These are phyloP conservation scores for Oncorhynchus kisutch DNA, from an alignment of 2,113 vertebrate genomes.

Conservation along the genomic window DNA sequence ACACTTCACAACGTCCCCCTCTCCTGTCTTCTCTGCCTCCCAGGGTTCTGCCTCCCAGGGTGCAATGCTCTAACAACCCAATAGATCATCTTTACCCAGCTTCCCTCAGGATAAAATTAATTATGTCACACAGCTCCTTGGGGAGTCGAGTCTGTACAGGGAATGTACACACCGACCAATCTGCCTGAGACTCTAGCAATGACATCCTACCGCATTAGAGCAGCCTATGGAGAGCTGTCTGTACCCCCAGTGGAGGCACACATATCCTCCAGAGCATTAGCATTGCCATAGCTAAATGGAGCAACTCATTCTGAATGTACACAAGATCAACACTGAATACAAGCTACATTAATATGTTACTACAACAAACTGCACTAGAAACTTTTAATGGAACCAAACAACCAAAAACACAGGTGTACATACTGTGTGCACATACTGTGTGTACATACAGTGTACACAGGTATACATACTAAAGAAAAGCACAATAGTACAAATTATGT, in stretches of 20 bases:
- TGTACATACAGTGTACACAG: background rate
- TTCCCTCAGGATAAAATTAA: conserved; percentile 40
- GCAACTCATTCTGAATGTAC: too few species aligned
- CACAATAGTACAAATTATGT: background rate
- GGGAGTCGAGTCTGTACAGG: conserved; percentile 40
- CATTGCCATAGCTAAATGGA: too few species aligned
- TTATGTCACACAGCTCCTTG: conserved; percentile 45
- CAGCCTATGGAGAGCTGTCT: too few species aligned
- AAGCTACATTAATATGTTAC: too few species aligned
- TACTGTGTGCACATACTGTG: too few species aligned
- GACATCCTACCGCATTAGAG: background rate
- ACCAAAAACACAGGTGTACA: background rate
- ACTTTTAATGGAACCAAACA: too few species aligned
- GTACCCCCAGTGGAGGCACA: too few species aligned
- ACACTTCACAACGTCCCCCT: conserved; percentile 47
- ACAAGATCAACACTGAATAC: too few species aligned
- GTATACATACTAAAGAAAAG: too few species aligned
- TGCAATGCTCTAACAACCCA: conserved; percentile 51
- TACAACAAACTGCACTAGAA: too few species aligned
- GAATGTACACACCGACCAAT: conserved; percentile 43
- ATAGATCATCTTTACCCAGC: conserved; percentile 58
- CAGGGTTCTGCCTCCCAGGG: conserved; percentile 47
- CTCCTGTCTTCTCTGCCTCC: conserved; percentile 32
- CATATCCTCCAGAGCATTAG: too few species aligned
- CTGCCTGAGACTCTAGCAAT: conserved; percentile 62